Conservation (phyloP, 2,888 invertebrate genomes). For the Synergus japonicus region DNA sequence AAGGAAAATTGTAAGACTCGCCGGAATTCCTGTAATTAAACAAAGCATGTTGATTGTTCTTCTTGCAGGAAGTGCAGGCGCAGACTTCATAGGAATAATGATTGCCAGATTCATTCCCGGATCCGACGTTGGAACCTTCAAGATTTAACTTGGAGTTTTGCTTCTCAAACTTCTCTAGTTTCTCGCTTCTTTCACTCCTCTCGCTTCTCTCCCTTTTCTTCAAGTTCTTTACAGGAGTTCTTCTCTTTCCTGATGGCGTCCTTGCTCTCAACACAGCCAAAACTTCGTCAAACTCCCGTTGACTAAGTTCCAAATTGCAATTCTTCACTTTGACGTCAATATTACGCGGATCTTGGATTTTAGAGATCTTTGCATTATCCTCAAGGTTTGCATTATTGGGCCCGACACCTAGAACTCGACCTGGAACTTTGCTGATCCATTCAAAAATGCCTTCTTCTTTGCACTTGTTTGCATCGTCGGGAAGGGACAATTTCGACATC, state of each 20-base stretch:
- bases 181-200: conserved; percentile 40
- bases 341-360: conserved; percentile 51
- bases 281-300: conserved; percentile 76
- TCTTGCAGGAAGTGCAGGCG: not conserved
- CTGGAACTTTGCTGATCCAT: conserved; percentile 70
- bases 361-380: conserved; percentile 51
- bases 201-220: conserved; percentile 50
- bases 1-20: not conserved
- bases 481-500: conserved; percentile 69
- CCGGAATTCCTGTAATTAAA: not conserved
- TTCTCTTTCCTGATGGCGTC: conserved; percentile 67
- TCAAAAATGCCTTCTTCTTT: conserved; percentile 69
- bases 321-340: conserved; percentile 68
- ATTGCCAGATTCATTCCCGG: not conserved
- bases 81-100: not conserved
- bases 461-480: conserved; percentile 63
- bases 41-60: too few relatives aligned
- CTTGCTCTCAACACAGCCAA: conserved; percentile 74
- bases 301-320: conserved; percentile 75
- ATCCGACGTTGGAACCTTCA: not conserved
- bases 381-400: conserved; percentile 59
- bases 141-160: not conserved
- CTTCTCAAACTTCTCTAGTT: not conserved
- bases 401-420: conserved; percentile 68
- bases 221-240: conserved; percentile 48